These are phyloP conservation scores for Nyctibius bracteatus DNA, from an alignment of 2,113 vertebrate species.

Conservation along the genomic window DNA sequence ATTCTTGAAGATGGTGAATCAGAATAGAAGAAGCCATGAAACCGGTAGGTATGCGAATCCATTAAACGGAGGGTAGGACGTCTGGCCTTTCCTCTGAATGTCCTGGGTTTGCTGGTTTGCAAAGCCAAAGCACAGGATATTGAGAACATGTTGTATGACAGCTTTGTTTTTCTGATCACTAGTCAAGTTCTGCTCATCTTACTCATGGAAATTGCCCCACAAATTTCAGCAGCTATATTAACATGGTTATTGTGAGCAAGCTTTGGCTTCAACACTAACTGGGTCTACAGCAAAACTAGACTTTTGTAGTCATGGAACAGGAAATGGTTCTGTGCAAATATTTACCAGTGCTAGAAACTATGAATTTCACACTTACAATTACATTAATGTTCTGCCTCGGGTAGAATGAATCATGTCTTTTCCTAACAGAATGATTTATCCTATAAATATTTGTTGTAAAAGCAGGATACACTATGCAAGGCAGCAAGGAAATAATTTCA, in stretches of 20 bases:
- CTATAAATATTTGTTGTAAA: conserved; percentile 65
- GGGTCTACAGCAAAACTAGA: conserved; percentile 2
- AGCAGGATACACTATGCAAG: not conserved
- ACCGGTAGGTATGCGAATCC: not conserved
- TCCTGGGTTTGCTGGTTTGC: not conserved
- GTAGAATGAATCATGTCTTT: conserved; percentile 54
- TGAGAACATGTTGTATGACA: not conserved
- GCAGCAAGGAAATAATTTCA: conserved; percentile 8
- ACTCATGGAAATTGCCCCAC: not conserved
- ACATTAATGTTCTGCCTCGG: not conserved
- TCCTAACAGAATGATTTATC: conserved; percentile 58
- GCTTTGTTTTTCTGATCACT: not conserved
- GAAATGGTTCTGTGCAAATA: conserved; percentile 70
- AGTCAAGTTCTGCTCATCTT: not conserved
- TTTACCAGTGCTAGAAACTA: conserved; percentile 66
- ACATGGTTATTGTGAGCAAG: not conserved
- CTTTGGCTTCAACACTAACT: not conserved
- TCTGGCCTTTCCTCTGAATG: not conserved
- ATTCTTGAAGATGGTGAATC: not conserved
- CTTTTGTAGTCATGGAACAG: conserved; percentile 66
- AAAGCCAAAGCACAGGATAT: not conserved
- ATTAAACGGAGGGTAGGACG: not conserved
- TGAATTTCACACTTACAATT: conserved; percentile 65
- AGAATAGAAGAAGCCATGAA: not conserved
- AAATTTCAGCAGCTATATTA: not conserved